Evolutionary conservation across 2,113 vertebrate species (phyloP).

Genomic region (Podilymbus podiceps): DNA sequence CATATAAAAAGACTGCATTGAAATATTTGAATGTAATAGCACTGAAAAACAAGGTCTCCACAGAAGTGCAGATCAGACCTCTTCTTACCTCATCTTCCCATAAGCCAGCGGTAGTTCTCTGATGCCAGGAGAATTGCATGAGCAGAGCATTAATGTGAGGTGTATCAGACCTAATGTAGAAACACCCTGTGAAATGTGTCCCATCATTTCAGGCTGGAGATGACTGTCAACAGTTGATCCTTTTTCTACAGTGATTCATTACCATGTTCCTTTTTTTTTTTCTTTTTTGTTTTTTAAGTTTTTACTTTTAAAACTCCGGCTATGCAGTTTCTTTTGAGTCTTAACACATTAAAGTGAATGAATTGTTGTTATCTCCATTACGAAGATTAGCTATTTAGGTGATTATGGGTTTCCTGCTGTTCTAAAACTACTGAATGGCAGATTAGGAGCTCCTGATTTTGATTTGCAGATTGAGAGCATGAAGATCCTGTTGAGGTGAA

Average conservation of each 20-base stretch:
- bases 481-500: neutral
- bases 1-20: neutral
- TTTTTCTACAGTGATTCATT: neutral
- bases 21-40: neutral
- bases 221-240: neutral
- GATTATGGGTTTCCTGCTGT: constrained; percentile 36
- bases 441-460: neutral
- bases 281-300: neutral
- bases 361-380: neutral
- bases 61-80: neutral
- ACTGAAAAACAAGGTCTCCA: neutral
- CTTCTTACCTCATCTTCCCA: neutral
- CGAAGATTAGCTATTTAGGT: neutral
- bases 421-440: neutral
- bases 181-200: neutral
- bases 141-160: neutral
- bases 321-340: neutral
- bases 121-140: neutral
- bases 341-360: neutral
- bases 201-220: neutral
- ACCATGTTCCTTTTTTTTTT: neutral
- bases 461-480: neutral
- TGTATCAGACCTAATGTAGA: neutral
- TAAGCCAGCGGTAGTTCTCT: neutral
- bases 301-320: neutral